Base-by-base conservation (phyloP, 2,797 vertebrate genomes). In the Sandelia bainsii region DNA sequence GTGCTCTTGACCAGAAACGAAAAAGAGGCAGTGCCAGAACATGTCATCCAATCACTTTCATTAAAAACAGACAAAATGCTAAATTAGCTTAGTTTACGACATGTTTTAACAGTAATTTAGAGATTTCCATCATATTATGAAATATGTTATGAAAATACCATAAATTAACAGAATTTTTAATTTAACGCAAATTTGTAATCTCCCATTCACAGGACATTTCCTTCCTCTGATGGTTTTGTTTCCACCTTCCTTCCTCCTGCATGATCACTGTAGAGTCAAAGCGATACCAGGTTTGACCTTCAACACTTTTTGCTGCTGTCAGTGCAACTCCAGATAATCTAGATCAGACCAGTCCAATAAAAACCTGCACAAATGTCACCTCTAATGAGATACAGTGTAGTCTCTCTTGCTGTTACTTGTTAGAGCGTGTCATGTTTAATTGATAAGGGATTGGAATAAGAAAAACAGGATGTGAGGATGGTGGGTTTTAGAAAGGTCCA, bases 281-380 rank as follows among this genome's bases (percentile, higher is more conserved):
- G 14, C 40, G 75, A 48, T 52, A 61, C 29, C 50, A 40, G 12
- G 40, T 61, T 46, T 72, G 63, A 83, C 71, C 79, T 82, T 80
- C 80, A 77, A 74, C 79, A n/a, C 77, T 53, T 57, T 60, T 44
- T 20, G 53, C 53, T 64, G 46, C 57, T 68, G 16, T 78, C 34
- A 7, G 2, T 27, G 27, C 37, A 59, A 27, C 46, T 39, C 39
- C 0, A 37, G 49, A 63, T 60, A 50, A 70, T 25, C 32, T 25
- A 39, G 14, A 19, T 42, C 42, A 13, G 32, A 61, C 68, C 37
- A 32, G 69, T 44, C 45, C 50, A 34, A 16, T 56, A 27, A 61
- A 19, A 51, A 39, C 6, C 37, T 67, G 48, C 7, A 12, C 27
- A 27, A 56, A 40, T 23, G 22, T 22, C 44, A 62, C 49, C 23